Evolutionary conservation across 2,888 invertebrate species (phyloP).

Genomic region (Cordilura impudica): DNA sequence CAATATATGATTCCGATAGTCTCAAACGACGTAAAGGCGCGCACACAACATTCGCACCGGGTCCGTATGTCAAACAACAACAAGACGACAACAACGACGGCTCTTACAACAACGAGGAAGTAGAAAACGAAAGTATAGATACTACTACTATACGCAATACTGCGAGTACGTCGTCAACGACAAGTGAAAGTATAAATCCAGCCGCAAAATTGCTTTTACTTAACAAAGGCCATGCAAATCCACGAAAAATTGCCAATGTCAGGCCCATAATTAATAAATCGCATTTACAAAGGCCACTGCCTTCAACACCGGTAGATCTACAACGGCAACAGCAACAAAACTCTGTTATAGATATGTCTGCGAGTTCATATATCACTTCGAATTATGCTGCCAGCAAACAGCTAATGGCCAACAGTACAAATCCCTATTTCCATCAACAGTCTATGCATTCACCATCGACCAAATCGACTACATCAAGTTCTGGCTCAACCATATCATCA

Average conservation of each 20-base stretch:
- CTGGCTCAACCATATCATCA: constrained; percentile 72
- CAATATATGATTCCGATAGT: constrained; percentile 92
- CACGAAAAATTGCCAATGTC: constrained; percentile 75
- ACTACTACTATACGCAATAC: constrained; percentile 49
- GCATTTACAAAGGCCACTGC: constrained; percentile 59
- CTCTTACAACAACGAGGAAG: constrained; percentile 37
- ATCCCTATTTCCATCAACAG: constrained; percentile 72
- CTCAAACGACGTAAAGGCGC: constrained; percentile 86
- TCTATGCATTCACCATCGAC: constrained; percentile 74
- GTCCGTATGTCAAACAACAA: constrained; percentile 87
- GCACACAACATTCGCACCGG: constrained; percentile 92
- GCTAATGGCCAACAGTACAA: constrained; percentile 70
- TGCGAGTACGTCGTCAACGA: constrained; percentile 45
- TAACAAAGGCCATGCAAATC: constrained; percentile 71
- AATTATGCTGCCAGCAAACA: constrained; percentile 71
- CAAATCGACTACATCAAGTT: constrained; percentile 73
- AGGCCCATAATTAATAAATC: constrained; percentile 73
- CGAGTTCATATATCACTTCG: constrained; percentile 48
- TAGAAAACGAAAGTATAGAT: constrained; percentile 65
- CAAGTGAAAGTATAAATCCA: constrained; percentile 68
- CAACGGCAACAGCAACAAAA: constrained; percentile 47
- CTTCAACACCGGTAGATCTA: constrained; percentile 48
- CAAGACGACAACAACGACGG: constrained; percentile 41
- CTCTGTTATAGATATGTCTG: constrained; percentile 52
- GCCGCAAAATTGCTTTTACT: constrained; percentile 69